Percentiles rank a stretch among this genome's conserved stretches.
These are phyloP conservation scores for Chiridota heheva DNA, from an alignment of 35 echinoderm and acorn worm genomes.

Conservation along the genomic window DNA sequence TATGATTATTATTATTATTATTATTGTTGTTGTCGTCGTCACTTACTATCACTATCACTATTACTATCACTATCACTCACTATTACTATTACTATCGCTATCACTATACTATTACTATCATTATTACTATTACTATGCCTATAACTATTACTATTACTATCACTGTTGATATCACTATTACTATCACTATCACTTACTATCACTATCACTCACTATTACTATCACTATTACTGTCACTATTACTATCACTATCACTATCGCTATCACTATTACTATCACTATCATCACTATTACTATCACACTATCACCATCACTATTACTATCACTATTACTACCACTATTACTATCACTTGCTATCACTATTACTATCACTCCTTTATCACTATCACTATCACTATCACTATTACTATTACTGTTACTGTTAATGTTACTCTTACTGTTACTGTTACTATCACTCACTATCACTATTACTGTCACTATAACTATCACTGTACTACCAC, in stretches of 20 bases:
- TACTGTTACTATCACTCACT: neutral
- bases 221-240: neutral
- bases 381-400: neutral
- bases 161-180: neutral
- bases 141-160: neutral
- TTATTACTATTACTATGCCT: neutral
- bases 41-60: too few species aligned
- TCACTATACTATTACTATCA: too few species aligned
- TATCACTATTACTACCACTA: neutral
- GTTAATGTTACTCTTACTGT: neutral
- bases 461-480: neutral
- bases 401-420: neutral
- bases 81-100: too few species aligned
- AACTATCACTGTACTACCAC: neutral
- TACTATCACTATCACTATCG: neutral
- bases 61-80: too few species aligned
- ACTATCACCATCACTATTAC: neutral
- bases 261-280: neutral
- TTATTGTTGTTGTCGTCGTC: too few species aligned
- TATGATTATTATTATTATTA: too few species aligned
- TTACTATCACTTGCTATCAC: neutral
- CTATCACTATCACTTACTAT: too few species aligned
- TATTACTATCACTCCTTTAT: neutral
- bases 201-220: too few species aligned
- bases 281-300: neutral